Base-by-base conservation (phyloP, 2,797 vertebrate species). In the Rousettus madagascariensis region DNA sequence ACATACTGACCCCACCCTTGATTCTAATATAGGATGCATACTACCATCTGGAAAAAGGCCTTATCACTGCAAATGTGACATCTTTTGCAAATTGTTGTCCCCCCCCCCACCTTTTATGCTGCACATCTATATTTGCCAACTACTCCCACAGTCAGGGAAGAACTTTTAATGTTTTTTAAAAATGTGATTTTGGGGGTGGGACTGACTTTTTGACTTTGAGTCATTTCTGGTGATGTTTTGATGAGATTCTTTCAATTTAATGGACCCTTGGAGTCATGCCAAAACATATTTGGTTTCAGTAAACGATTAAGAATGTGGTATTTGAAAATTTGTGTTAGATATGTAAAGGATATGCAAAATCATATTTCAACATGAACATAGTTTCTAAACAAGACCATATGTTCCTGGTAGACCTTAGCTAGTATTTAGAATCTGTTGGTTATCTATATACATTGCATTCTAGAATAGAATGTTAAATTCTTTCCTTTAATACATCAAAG, bases 301-400 rank as follows among this genome's bases (percentile, higher is more conserved):
- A 97, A 69, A 84, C 95, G 95, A 55, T 97, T 94, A 95, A 89
- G 28, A 90, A 97, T 96, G 86, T 38, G 57, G 33, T 38, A 38
- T 95, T 98, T 90, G 63, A 92, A 94, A 95, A 78, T 96, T 97
- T 97, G 86, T 95, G 69, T 92, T 96, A 26, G 53, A 85, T 97
- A 91, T 96, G 17, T 96, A 96, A 95, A 82, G 88, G 11, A 94
- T 96, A 82, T 97, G 36, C 77, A 94, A 97, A 97, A 95, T 94
- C 90, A 65, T 86, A 66, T 92, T 97, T 94, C 91, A 97, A 63
- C 71, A 78, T 63, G 61, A 97, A 96, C 96, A 90, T 96, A 97
- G 93, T 97, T 96, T 97, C 97, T 96, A 98, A 95, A 95, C 90
- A 96, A 96, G 97, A 97, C 96, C 97, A 96, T 96, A 97, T 98